These are phyloP conservation scores for Meiosimyza decipiens DNA, from an alignment of 2,888 invertebrate genomes.

Conservation along the genomic window DNA sequence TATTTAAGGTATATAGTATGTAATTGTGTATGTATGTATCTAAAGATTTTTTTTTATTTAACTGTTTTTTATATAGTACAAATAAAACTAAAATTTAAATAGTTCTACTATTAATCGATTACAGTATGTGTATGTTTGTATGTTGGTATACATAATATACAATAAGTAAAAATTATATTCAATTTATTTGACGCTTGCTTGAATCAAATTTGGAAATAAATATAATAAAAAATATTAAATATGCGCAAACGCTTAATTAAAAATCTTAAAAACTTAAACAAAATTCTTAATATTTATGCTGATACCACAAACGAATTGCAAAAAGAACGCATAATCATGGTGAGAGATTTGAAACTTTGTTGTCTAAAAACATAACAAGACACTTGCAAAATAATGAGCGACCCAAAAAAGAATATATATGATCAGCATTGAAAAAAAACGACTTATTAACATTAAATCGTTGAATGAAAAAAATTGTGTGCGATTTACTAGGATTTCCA, in stretches of 20 bases:
- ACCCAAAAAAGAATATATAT: no score
- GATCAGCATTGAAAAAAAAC: no score
- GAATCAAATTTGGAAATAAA: neutral
- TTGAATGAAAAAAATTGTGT: no score
- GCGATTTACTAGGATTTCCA: no score
- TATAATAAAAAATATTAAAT: neutral
- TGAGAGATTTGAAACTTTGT: no score
- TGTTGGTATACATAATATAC: neutral
- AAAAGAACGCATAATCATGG: no score
- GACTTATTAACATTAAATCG: no score
- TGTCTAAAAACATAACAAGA: no score
- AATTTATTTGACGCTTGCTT: neutral
- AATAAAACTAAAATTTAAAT: conserved; percentile 2
- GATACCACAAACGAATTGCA: no score
- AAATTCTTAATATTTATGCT: neutral
- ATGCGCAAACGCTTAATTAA: neutral
- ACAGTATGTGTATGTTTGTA: conserved; percentile 26
- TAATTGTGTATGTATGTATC: conserved; percentile 37
- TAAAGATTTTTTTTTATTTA: conserved; percentile 8
- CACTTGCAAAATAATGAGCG: no score
- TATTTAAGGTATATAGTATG: conserved; percentile 27
- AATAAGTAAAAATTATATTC: neutral
- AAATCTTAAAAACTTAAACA: neutral
- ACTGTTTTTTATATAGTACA: neutral
- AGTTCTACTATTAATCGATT: conserved; percentile 24